A percentile compares a stretch with the other conserved stretches of the same genome.
Evolutionary conservation across 2,888 invertebrate species (phyloP).

Genomic region (Plebejus argus): DNA sequence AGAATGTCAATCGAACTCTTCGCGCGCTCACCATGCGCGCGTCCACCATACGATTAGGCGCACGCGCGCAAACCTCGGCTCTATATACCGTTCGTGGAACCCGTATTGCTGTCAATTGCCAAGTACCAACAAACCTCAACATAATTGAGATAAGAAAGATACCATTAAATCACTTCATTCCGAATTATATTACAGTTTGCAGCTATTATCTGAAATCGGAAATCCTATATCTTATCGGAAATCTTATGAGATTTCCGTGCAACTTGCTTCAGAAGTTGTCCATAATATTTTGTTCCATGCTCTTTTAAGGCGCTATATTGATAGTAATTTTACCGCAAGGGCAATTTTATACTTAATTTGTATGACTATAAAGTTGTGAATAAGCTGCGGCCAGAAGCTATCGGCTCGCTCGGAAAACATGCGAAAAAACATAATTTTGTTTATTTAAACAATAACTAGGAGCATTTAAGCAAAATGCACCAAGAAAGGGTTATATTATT

Average conservation of each 20-base stretch:
- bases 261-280: not conserved
- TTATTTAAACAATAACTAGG: too few relatives aligned
- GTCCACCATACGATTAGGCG: conserved; percentile 58
- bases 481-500: too few relatives aligned
- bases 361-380: too few relatives aligned
- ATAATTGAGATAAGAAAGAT: conserved; percentile 34
- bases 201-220: not conserved
- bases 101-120: conserved; percentile 36
- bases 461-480: too few relatives aligned
- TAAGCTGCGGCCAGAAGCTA: too few relatives aligned
- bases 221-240: too few relatives aligned
- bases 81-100: conserved; percentile 62
- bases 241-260: not conserved
- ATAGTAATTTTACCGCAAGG: too few relatives aligned
- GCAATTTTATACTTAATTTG: too few relatives aligned
- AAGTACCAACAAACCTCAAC: conserved; percentile 39
- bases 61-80: conserved; percentile 57
- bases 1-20: conserved; percentile 35
- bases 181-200: conserved; percentile 7
- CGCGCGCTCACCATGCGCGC: conserved; percentile 50
- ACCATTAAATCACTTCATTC: conserved; percentile 30
- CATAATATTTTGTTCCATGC: not conserved
- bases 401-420: too few relatives aligned
- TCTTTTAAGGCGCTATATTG: too few relatives aligned
- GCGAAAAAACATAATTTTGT: too few relatives aligned